phyloP scores from a whole-genome alignment of 2,888 invertebrate genomes.

The Hypena proboscidalis region DNA sequence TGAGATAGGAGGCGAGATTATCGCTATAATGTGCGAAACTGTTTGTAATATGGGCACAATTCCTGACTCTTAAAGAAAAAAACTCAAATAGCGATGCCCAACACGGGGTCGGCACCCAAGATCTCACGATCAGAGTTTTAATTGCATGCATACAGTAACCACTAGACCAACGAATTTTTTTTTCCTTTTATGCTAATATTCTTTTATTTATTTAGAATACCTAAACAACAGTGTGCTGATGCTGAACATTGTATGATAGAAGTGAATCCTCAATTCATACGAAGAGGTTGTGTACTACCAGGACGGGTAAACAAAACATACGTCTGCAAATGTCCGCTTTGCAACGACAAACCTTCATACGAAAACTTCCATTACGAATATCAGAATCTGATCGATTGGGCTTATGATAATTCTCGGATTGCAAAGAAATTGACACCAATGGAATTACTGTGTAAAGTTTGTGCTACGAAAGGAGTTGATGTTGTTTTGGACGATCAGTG shows the following conservation, averaged over 20 bases:
- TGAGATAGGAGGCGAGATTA: too few relatives aligned
- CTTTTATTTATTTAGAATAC: constrained; percentile 44
- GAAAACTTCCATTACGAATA: constrained; percentile 60
- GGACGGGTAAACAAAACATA: constrained; percentile 61
- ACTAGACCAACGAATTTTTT: too few relatives aligned
- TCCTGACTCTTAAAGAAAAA: too few relatives aligned
- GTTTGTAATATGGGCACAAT: too few relatives aligned
- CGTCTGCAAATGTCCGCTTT: constrained; percentile 71
- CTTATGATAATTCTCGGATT: constrained; percentile 63
- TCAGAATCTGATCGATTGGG: constrained; percentile 61
- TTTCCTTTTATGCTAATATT: too few relatives aligned
- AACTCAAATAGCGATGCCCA: too few relatives aligned
- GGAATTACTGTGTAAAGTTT: constrained; percentile 64
- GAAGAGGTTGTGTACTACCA: constrained; percentile 62
- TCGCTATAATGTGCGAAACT: too few relatives aligned
- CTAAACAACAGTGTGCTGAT: constrained; percentile 46
- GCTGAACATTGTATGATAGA: constrained; percentile 62
- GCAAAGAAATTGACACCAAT: constrained; percentile 44
- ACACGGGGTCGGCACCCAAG: too few relatives aligned
- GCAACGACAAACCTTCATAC: constrained; percentile 66
- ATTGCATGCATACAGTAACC: too few relatives aligned
- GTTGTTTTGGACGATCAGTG: constrained; percentile 52
- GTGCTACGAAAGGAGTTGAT: constrained; percentile 58
- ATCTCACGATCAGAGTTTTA: too few relatives aligned
- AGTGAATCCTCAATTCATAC: constrained; percentile 62